Evolutionary conservation across 2,797 vertebrate species (phyloP), one percentile per base, ranked within the genome.

Genomic region (Buceros bicornis): DNA sequence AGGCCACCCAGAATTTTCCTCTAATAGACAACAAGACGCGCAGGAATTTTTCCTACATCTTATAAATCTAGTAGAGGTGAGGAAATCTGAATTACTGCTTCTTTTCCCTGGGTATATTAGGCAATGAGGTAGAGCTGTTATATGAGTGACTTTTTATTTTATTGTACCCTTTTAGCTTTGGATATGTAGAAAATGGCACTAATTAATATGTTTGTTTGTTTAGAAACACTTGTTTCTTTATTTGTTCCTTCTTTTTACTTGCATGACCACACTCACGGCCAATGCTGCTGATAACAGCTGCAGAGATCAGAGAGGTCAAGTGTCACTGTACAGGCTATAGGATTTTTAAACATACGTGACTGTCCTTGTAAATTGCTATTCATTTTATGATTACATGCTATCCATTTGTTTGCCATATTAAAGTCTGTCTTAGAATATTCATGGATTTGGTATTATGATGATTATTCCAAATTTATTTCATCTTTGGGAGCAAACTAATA

Each of bases 21-120:
- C 99, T n/a, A 99, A 98, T 37, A 98, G 99, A 95, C 99, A 99
- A 93, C 99, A 99, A 92, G 99, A 99, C 2, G 99, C 99, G 35
- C 99, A 99, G 6, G 99, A 99, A 88, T 99, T 99, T 97, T 98
- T 99, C 87, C 83, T 99, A 89, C 99, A 99, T 93, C 94, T 99
- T 64, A 98, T 99, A 96, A 99, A 99, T 96, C 97, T 99, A 45
- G 99, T 99, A 74, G 99, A 99, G 98, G 99, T 99, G 93, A 98
- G 98, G 94, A 80, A 92, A 79, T 70, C n/a, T 76, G 14, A 53
- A 80, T 85, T 83, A 21, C 16, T 33, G 2, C 60, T 93, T 70
- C 6, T 80, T 66, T 86, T 89, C 25, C 45, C 14, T 91, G 37
- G 5, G 78, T 84, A 6, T 54, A 13, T 64, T 64, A 60, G 40